A percentile compares a stretch with the other conserved stretches of the same genome.
These are phyloP conservation scores for Bombus superbus DNA, from an alignment of 1,140 invertebrate species.

Conservation along the genomic window DNA sequence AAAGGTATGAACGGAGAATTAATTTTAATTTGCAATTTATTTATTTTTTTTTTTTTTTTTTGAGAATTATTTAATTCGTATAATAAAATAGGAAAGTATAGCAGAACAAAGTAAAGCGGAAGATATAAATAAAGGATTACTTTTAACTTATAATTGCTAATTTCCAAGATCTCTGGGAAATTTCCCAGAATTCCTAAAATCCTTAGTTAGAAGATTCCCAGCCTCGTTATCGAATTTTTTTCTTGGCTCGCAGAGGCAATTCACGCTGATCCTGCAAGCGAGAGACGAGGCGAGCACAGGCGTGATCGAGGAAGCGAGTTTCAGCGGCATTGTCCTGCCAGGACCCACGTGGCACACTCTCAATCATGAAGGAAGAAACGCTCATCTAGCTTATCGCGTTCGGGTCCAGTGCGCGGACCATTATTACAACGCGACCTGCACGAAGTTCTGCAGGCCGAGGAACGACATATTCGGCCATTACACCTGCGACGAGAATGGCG, in stretches of 20 bases:
- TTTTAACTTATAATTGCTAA: not conserved
- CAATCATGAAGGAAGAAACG: conserved; percentile 89
- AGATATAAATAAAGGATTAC: too few relatives aligned
- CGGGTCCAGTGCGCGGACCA: conserved; percentile 94
- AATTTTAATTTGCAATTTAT: too few relatives aligned
- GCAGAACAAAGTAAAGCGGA: too few relatives aligned
- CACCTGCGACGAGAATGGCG: conserved; percentile 92
- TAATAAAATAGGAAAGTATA: too few relatives aligned
- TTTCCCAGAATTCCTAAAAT: not conserved
- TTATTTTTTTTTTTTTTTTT: too few relatives aligned
- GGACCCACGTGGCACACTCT: conserved; percentile 95
- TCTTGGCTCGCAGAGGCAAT: conserved; percentile 90
- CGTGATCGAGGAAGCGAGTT: conserved; percentile 93
- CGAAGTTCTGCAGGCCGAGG: conserved; percentile 94
- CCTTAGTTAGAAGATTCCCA: not conserved
- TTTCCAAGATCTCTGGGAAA: not conserved
- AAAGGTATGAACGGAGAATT: too few relatives aligned
- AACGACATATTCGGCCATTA: conserved; percentile 98
- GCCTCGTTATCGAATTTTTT: conserved; percentile 23
- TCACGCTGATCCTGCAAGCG: conserved; percentile 95
- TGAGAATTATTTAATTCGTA: too few relatives aligned
- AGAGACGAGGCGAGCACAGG: conserved; percentile 90
- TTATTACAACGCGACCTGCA: conserved; percentile 98
- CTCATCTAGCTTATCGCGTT: conserved; percentile 92
- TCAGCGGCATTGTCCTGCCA: conserved; percentile 94